These are phyloP conservation scores for Mesitornis unicolor DNA, from an alignment of 2,113 vertebrate species.

Conservation along the genomic window DNA sequence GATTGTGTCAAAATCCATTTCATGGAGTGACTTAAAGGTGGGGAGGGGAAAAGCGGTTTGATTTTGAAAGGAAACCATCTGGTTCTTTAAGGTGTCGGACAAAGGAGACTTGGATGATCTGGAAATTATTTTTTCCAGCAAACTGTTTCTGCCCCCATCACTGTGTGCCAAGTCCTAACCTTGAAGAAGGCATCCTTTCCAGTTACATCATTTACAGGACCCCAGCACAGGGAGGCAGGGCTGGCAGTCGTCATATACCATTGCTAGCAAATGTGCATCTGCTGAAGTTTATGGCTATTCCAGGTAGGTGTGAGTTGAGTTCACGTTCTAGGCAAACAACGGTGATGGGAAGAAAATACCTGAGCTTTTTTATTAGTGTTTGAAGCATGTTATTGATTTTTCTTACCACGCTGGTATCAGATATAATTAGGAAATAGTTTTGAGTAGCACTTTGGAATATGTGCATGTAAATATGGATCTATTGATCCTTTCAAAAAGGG, in stretches of 20 bases:
- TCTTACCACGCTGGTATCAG: background rate
- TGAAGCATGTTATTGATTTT: background rate
- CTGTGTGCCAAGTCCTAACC: background rate
- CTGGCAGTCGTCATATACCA: background rate
- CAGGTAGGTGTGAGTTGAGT: background rate
- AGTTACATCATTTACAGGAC: rapidly evolving
- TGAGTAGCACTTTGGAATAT: background rate
- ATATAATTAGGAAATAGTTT: background rate
- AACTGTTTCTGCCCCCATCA: background rate
- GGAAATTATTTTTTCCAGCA: background rate
- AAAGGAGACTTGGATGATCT: background rate
- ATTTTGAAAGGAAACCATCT: rapidly evolving
- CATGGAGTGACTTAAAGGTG: background rate
- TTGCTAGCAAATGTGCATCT: background rate
- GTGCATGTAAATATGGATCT: background rate
- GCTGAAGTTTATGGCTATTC: background rate
- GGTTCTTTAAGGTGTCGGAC: background rate
- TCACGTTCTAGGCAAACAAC: background rate
- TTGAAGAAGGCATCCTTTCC: background rate
- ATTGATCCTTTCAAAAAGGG: background rate
- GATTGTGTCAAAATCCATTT: background rate
- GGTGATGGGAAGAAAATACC: background rate
- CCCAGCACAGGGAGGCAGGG: background rate
- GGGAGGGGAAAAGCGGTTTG: too few species aligned
- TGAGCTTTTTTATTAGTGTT: background rate